Base-by-base conservation (phyloP, 1,140 invertebrate genomes). In the Caerostris darwini region DNA sequence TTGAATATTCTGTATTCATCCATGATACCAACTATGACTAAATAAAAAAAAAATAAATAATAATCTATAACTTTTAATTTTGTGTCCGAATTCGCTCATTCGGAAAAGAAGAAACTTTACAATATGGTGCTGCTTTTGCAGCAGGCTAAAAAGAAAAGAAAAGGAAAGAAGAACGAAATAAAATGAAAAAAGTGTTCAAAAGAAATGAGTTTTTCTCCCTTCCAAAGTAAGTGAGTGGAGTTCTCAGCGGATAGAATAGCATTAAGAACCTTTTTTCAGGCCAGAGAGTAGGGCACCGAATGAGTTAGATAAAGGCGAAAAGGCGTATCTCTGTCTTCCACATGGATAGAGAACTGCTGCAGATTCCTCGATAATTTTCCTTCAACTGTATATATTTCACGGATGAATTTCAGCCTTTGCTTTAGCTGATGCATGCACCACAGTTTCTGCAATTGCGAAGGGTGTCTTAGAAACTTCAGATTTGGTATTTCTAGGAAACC, bases 361-460 rank as follows among this genome's bases (percentile, higher is more conserved):
- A 77, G 92, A 94, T 88, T 82, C 86, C n/a, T 88, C 86, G 92
- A 94, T 94, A 94, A 94, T 94, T 86, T 89, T 94, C 87, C 69
- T 82, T 94, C 92, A 88, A 82, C 92, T 94, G 92, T 94, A 94
- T 94, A 94, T 94, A 94, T 94, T 94, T 94, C 86, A 94, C 92
- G 92, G 92, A 88, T 89, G 92, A 94, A 81, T 94, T 94, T 94
- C 67, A 58, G 58, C 34, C 92, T 94, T 94, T 94, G 92, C 92
- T 89, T 94, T 94, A 94, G 85, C 83, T 89, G 85, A 94, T 88
- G 92, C 92, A 93, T 93, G 92, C 92, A 93, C 64, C 82, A 83
- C 92, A 87, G 83, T 94, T 64, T 92, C 61, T 56, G 19, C 12
- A 1, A n/a, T 50, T 69, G 1, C 50, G 34, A 69, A 82, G 82